Evolutionary conservation across 2,797 vertebrate species (phyloP), one percentile per base, ranked within the genome.

Genomic region (Coluber constrictor): DNA sequence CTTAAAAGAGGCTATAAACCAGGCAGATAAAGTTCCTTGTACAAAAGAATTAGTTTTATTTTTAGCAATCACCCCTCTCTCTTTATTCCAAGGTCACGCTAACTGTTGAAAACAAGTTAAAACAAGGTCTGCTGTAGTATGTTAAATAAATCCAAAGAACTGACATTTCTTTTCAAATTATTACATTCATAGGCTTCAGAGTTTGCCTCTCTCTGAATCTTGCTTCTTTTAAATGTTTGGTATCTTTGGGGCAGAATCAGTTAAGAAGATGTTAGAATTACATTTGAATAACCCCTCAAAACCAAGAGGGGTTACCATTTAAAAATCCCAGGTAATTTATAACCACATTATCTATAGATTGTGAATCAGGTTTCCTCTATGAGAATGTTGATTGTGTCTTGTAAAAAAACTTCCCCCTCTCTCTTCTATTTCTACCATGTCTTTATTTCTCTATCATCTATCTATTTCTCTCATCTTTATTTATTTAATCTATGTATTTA

Each of bases 51-150:
- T 18, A 63, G 87, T 9, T 86, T 90, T 88, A 37, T 4, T 1
- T 93, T 90, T 88, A 93, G 91, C 93, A 55, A 5, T 54, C 0
- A 57, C 56, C 59, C 56, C 59, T 66, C 66, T 7, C 4, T 90
- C 32, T 89, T 37, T 63, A 91, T 66, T 87, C 37, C 92, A 88
- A 91, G 86, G 4, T 93, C 91, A 94, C n/a, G 37, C 27, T 37
- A 74, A n/a, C 27, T 90, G 27, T 5, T 90, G 74, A 54, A 87
- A 92, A 92, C 11, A 47, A 54, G 0, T 0, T 27, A 55, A 32
- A 55, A 6, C 29, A 3, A 86, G 3, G 23, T 93, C 32, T 37
- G 16, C 23, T 37, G 29, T 15, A n/a, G 2, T 0, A 0, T 27
- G 60, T 8, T 51, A 60, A 88, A 66, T 3, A 11, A 10, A 2